Percentiles rank a stretch among this genome's conserved stretches.
Evolutionary conservation across 2,797 vertebrate genomes (phyloP).

Genomic region (Spinibarbus caldwelli): DNA sequence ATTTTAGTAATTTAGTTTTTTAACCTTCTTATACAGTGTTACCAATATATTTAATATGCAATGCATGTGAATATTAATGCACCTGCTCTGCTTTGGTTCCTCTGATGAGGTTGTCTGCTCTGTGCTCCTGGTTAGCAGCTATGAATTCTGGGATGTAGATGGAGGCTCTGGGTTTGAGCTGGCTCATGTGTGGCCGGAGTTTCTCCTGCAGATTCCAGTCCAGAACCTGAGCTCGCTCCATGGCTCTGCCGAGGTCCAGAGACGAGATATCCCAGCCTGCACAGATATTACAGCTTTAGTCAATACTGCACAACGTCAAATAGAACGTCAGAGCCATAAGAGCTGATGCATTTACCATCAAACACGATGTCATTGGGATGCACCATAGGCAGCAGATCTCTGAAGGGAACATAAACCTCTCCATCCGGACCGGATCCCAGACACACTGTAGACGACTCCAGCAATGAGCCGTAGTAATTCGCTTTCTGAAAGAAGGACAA

Average conservation of each 20-base stretch:
- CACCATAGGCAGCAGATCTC: constrained; percentile 92
- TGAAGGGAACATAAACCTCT: constrained; percentile 87
- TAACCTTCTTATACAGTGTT: too few species aligned
- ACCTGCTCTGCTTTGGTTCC: constrained; percentile 92
- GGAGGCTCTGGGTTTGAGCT: constrained; percentile 86
- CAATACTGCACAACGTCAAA: not conserved
- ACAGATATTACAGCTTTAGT: not conserved
- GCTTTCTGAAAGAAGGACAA: constrained; percentile 78
- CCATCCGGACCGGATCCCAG: constrained; percentile 83
- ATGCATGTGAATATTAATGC: too few species aligned
- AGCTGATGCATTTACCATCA: constrained; percentile 80
- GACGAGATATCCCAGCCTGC: constrained; percentile 97
- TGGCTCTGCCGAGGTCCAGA: constrained; percentile 87
- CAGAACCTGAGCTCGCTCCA: constrained; percentile 88
- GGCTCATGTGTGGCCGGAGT: constrained; percentile 84
- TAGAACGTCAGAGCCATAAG: not conserved
- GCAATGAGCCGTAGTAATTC: constrained; percentile 93
- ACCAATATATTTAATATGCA: too few species aligned
- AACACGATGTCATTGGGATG: constrained; percentile 92
- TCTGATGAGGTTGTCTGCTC: constrained; percentile 85
- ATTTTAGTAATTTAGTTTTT: too few species aligned
- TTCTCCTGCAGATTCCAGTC: constrained; percentile 93
- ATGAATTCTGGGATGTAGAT: constrained; percentile 93
- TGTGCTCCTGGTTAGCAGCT: constrained; percentile 89
- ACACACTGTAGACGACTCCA: constrained; percentile 90